phyloP scores from a whole-genome alignment of 2,797 vertebrate genomes.

The Tapera naevia region DNA sequence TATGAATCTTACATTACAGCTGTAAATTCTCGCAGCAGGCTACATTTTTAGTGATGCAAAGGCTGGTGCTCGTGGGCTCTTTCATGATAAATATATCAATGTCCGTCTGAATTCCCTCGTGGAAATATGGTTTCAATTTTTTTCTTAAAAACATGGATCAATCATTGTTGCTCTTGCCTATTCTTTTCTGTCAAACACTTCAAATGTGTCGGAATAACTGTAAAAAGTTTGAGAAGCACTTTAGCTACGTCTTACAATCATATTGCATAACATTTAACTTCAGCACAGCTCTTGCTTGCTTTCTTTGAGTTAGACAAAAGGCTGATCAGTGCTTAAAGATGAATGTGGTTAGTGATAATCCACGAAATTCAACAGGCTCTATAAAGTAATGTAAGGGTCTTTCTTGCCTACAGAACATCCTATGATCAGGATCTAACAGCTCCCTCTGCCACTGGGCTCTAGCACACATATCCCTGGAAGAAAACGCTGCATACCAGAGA shows the following conservation, averaged over 20 bases:
- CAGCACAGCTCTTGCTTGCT: background rate
- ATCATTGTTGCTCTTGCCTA: conserved; percentile 69
- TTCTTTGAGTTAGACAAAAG: background rate
- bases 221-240: conserved; percentile 45
- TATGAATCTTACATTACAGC: conserved; percentile 62
- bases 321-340: background rate
- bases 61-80: background rate
- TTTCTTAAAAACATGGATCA: conserved; percentile 71
- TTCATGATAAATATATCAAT: conserved; percentile 68
- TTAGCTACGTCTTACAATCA: background rate
- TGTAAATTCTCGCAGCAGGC: conserved; percentile 69
- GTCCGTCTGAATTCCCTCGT: conserved; percentile 30
- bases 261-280: background rate
- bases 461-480: background rate
- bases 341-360: background rate
- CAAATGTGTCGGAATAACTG: conserved; percentile 51
- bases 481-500: background rate
- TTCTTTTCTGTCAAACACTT: conserved; percentile 64
- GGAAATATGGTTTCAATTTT: conserved; percentile 71
- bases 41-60: conserved; percentile 52
- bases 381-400: background rate
- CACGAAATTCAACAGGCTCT: background rate
- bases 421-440: background rate
- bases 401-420: background rate
- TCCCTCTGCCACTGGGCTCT: background rate